phyloP scores from a whole-genome alignment of 2,888 invertebrate genomes.

The Euproctis similis region DNA sequence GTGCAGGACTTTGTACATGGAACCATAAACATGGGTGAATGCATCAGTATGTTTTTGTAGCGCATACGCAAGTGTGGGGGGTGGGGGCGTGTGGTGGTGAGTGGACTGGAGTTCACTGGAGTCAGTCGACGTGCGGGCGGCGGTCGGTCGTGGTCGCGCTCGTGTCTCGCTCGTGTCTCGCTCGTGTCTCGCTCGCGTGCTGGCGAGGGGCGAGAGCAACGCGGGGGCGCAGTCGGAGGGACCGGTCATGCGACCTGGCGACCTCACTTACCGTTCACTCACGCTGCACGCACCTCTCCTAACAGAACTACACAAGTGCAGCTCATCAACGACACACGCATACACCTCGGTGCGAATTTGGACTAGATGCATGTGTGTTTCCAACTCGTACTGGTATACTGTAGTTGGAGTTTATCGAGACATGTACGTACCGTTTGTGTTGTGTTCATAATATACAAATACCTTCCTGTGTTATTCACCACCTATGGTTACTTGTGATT shows the following conservation, averaged over 20 bases:
- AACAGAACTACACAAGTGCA: slow-evolving; percentile 57
- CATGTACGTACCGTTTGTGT: slow-evolving; percentile 43
- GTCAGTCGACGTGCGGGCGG: too few relatives aligned
- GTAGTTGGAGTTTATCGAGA: slow-evolving; percentile 28
- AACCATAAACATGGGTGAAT: slow-evolving; percentile 15
- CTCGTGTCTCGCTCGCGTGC: slow-evolving; percentile 18
- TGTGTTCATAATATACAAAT: too few relatives aligned
- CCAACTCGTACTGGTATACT: slow-evolving; percentile 22
- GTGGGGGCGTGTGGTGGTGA: neutral
- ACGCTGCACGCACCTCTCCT: slow-evolving; percentile 44
- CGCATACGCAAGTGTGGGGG: slow-evolving; percentile 24
- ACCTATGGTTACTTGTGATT: too few relatives aligned
- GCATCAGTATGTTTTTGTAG: slow-evolving; percentile 29
- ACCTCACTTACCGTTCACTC: slow-evolving; percentile 74
- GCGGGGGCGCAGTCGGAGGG: slow-evolving; percentile 62
- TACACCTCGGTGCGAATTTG: slow-evolving; percentile 27
- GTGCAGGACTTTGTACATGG: too few relatives aligned
- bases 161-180: slow-evolving; percentile 20
- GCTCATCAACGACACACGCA: slow-evolving; percentile 34
- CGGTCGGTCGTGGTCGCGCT: slow-evolving; percentile 29
- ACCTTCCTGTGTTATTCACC: too few relatives aligned
- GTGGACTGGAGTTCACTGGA: slow-evolving; percentile 14
- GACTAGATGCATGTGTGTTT: slow-evolving; percentile 33
- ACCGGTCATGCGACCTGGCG: slow-evolving; percentile 72
- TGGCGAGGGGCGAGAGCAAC: slow-evolving; percentile 13